Percentiles rank a stretch among this genome's conserved stretches.
phyloP scores from a whole-genome alignment of 2,113 vertebrate genomes.

The Crotalus helleri region DNA sequence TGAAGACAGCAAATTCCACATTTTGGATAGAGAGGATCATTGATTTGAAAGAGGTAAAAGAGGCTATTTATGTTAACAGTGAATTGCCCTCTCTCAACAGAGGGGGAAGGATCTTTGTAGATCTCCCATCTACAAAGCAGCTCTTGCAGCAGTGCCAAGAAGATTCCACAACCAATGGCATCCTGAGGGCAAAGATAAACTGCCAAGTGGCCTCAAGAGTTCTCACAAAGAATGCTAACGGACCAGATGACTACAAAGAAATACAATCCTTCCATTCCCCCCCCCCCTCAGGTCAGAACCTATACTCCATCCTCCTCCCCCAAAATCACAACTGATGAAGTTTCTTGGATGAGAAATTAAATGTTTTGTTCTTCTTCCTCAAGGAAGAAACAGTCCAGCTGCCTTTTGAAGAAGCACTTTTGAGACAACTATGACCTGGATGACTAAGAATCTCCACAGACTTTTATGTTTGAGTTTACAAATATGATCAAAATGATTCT shows the following conservation, averaged over 20 bases:
- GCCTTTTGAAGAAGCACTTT: background rate
- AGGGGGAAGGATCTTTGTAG: background rate
- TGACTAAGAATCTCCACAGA: background rate
- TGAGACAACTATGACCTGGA: background rate
- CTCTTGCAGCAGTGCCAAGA: background rate
- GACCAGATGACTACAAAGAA: background rate
- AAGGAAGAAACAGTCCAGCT: background rate
- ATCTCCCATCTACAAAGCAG: background rate
- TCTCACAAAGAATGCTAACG: background rate
- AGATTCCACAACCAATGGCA: no score
- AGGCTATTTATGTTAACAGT: background rate
- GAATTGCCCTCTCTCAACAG: background rate
- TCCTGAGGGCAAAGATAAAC: no score
- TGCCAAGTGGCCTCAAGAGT: no score
- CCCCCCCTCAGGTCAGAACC: background rate
- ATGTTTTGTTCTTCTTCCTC: background rate
- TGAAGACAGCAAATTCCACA: background rate
- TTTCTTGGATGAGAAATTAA: background rate
- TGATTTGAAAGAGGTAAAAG: background rate
- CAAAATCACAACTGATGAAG: background rate
- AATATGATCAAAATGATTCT: background rate
- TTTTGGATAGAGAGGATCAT: background rate
- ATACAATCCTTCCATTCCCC: background rate
- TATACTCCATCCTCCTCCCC: background rate
- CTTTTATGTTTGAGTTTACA: background rate